phyloP scores from a whole-genome alignment of 2,888 invertebrate species.

The Thecophora atra region DNA sequence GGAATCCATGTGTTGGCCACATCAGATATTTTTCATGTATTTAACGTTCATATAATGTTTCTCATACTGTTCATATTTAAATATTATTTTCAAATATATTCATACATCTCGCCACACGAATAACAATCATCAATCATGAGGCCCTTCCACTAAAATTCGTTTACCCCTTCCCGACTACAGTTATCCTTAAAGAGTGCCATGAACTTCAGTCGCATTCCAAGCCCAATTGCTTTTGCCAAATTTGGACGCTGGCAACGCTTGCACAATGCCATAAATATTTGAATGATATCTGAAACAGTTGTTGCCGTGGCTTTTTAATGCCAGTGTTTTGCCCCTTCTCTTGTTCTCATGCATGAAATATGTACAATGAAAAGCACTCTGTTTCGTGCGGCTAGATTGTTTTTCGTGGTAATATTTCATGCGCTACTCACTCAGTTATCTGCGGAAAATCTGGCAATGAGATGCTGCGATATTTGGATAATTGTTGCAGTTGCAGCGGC shows the following conservation, averaged over 20 bases:
- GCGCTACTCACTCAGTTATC: conserved; percentile 35
- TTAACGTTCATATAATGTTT: too few species aligned
- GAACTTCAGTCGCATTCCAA: too few species aligned
- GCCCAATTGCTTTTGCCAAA: too few species aligned
- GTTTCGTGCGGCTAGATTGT: neutral
- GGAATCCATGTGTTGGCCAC: too few species aligned
- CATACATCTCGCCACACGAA: too few species aligned
- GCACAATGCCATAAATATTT: conserved; percentile 1
- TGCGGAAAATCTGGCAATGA: conserved; percentile 56
- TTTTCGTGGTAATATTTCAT: neutral
- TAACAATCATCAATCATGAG: too few species aligned
- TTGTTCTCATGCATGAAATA: conserved; percentile 8
- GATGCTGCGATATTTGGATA: conserved; percentile 49
- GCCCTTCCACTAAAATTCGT: too few species aligned
- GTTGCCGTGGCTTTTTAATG: neutral
- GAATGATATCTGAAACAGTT: neutral
- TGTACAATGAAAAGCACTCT: neutral
- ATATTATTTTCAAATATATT: too few species aligned
- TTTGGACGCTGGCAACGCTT: neutral
- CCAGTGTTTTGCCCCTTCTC: neutral
- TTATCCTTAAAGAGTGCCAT: too few species aligned
- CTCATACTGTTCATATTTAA: too few species aligned
- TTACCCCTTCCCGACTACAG: too few species aligned
- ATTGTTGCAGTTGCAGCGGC: conserved; percentile 40
- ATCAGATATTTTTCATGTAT: too few species aligned